A percentile compares a stretch with the other conserved stretches of the same genome.
phyloP scores from a whole-genome alignment of 2,113 vertebrate genomes.

The Campylorhamphus procurvoides region DNA sequence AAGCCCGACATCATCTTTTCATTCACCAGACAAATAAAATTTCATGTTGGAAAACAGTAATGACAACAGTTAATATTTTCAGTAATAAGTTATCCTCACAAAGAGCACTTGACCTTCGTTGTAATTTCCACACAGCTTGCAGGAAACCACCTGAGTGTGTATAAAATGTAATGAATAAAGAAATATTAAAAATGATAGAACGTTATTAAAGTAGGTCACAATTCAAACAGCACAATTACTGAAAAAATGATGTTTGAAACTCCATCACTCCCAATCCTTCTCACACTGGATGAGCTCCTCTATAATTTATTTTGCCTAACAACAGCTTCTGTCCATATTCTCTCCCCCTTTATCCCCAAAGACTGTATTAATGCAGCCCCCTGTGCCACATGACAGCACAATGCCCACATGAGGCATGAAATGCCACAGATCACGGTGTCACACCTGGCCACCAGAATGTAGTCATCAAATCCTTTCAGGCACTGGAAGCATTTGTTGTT shows the following conservation, averaged over 20 bases:
- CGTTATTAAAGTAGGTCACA: slow-evolving; percentile 57
- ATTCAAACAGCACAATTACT: slow-evolving; percentile 56
- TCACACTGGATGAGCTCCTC: slow-evolving; percentile 14
- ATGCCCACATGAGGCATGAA: slow-evolving; percentile 50
- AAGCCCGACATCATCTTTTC: background rate
- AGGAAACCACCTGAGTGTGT: slow-evolving; percentile 47
- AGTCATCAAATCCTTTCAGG: slow-evolving; percentile 27
- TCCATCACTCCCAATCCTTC: slow-evolving; percentile 1
- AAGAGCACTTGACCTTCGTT: slow-evolving; percentile 59
- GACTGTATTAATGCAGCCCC: slow-evolving; percentile 41
- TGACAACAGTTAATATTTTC: slow-evolving; percentile 46
- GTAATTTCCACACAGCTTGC: slow-evolving; percentile 48
- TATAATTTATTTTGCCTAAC: slow-evolving; percentile 64
- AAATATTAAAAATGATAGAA: slow-evolving; percentile 50
- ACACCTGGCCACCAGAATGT: slow-evolving; percentile 47
- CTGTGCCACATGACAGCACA: slow-evolving; percentile 44
- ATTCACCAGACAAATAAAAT: slow-evolving; percentile 47
- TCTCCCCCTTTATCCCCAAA: slow-evolving; percentile 25
- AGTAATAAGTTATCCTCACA: slow-evolving; percentile 40
- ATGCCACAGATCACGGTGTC: slow-evolving; percentile 59
- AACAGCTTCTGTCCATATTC: slow-evolving; percentile 56
- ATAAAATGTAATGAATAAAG: slow-evolving; percentile 59
- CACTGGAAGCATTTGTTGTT: slow-evolving; percentile 6
- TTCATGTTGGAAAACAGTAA: slow-evolving; percentile 34
- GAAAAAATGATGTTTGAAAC: slow-evolving; percentile 5